phyloP scores from a whole-genome alignment of 2,797 vertebrate species.

The Chelmon rostratus region DNA sequence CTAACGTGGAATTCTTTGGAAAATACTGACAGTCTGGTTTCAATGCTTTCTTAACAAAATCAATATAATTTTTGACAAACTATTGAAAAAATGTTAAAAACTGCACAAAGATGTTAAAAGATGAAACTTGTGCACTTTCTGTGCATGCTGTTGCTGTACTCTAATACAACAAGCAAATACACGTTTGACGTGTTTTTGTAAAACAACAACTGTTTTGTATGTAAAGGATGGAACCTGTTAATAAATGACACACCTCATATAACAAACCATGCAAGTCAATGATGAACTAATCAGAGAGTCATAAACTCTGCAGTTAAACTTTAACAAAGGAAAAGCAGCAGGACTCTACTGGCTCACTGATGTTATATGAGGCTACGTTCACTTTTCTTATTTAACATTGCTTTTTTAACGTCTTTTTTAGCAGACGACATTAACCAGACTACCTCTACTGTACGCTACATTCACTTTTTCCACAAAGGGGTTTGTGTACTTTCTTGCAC shows the following conservation, averaged over 20 bases:
- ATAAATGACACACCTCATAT: conserved; percentile 42
- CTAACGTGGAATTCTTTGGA: not conserved
- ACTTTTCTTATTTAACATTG: conserved; percentile 10
- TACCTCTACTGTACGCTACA: not conserved
- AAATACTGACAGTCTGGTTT: not conserved
- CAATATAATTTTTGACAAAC: not conserved
- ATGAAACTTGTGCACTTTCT: not conserved
- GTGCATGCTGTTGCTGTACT: not conserved
- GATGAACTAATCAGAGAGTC: conserved; percentile 43
- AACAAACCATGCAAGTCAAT: conserved; percentile 16
- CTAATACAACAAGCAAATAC: not conserved
- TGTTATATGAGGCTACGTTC: not conserved
- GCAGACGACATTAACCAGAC: conserved; percentile 60
- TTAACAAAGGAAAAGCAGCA: conserved; percentile 49
- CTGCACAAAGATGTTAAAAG: not conserved
- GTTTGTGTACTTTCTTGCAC: conserved; percentile 37
- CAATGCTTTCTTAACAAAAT: not conserved
- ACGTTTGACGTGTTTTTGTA: not conserved
- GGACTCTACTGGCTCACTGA: conserved; percentile 4
- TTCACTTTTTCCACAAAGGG: conserved; percentile 40
- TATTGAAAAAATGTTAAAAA: not conserved
- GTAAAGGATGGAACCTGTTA: conserved; percentile 34
- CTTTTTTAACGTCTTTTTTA: too few species aligned
- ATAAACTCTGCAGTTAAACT: conserved; percentile 57
- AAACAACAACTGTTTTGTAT: not conserved